Conservation (phyloP, 2,797 vertebrate genomes). For the Simalia tracyae region DNA sequence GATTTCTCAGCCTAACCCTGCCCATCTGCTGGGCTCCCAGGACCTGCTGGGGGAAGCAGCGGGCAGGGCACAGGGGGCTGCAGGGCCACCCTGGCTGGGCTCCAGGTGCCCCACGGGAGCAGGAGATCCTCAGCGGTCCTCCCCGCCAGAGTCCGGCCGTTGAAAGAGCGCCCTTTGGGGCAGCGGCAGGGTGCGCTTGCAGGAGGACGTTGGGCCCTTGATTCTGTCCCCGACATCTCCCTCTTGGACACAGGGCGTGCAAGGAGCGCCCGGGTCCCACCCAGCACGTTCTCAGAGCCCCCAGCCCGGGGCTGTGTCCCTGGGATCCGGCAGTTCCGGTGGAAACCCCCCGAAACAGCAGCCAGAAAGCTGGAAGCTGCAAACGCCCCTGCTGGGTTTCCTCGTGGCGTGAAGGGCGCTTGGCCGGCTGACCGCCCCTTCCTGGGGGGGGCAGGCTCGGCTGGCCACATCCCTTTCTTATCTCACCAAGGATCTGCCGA, state of each 20-base stretch:
- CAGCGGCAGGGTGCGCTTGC: not conserved
- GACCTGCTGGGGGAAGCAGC: not conserved
- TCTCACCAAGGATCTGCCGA: not conserved
- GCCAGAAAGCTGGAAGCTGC: not conserved
- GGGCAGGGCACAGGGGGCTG: not conserved
- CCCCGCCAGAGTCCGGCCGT: no score
- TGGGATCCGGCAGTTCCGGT: not conserved
- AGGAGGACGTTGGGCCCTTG: accelerated
- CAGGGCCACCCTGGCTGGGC: not conserved
- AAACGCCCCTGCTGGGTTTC: not conserved
- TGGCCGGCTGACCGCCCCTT: not conserved
- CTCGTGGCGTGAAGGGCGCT: not conserved
- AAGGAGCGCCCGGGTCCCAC: not conserved
- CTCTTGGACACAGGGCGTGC: no score
- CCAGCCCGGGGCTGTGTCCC: not conserved
- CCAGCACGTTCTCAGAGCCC: not conserved
- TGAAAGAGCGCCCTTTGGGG: not conserved
- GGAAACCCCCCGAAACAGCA: not conserved
- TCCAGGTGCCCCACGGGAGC: not conserved
- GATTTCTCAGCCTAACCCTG: not conserved
- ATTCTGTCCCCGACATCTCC: not conserved
- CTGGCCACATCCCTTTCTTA: not conserved
- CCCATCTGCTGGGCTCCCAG: conserved; percentile 5
- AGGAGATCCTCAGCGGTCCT: not conserved
- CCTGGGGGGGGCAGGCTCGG: no score